A percentile compares a stretch with the other conserved stretches of the same genome.
Evolutionary conservation across 2,797 vertebrate genomes (phyloP).

Genomic region (Gallinago solitaria): DNA sequence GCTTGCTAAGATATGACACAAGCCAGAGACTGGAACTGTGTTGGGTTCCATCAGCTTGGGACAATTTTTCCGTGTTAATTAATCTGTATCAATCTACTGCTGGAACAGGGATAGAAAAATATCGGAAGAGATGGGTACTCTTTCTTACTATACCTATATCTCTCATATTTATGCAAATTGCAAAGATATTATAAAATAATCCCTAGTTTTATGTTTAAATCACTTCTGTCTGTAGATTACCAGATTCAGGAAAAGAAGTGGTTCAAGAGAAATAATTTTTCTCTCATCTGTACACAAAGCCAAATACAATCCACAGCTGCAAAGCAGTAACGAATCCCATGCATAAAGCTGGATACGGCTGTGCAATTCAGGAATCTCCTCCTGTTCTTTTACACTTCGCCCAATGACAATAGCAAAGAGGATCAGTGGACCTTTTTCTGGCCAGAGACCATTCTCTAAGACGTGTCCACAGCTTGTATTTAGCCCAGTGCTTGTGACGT

Average conservation of each 20-base stretch:
- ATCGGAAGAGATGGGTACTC: not conserved
- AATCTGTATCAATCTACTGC: not conserved
- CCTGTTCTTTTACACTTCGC: not conserved
- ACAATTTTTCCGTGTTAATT: not conserved
- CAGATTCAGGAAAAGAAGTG: not conserved
- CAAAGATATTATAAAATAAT: not conserved
- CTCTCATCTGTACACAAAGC: not conserved
- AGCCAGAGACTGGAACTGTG: not conserved
- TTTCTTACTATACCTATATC: not conserved
- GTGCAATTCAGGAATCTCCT: not conserved
- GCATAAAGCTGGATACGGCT: not conserved
- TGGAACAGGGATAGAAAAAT: not conserved
- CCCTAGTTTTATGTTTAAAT: not conserved
- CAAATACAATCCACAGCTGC: not conserved
- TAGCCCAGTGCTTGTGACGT: not conserved
- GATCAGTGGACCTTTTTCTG: not conserved
- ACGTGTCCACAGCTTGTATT: not conserved
- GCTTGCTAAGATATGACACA: not conserved
- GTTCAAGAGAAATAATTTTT: not conserved
- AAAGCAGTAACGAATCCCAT: not conserved
- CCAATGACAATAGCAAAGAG: not conserved
- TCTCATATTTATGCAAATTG: not conserved
- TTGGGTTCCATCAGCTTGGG: not conserved
- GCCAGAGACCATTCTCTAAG: not conserved
- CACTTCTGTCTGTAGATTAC: rapidly evolving